Evolutionary conservation across 2,797 vertebrate species (phyloP).

Genomic region (Myotis vivesi): DNA sequence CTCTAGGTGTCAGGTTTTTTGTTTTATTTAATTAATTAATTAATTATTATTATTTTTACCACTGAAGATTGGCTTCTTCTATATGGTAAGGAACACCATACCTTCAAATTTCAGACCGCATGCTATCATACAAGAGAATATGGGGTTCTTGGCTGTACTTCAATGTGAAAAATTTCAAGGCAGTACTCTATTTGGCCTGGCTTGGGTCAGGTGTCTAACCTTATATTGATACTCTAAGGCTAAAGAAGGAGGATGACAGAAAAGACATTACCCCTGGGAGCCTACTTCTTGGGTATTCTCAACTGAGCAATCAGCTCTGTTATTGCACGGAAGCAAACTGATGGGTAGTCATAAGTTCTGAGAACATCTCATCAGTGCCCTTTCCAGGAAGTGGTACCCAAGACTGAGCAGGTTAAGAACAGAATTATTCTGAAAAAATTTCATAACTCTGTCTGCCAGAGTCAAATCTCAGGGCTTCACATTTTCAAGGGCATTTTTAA

Average conservation of each 20-base stretch:
- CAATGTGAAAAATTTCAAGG: background rate
- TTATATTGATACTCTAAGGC: background rate
- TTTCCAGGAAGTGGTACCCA: constrained; percentile 8
- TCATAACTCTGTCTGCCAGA: background rate
- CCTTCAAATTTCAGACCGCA: background rate
- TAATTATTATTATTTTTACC: background rate
- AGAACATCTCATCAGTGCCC: background rate
- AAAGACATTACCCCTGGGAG: background rate
- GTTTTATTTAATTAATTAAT: no score
- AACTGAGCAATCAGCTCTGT: background rate
- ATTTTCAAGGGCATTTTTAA: background rate
- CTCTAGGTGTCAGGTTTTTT: background rate
- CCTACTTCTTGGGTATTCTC: background rate
- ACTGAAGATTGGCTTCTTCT: background rate
- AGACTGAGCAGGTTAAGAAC: background rate
- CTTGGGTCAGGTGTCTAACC: background rate
- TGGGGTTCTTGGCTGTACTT: background rate
- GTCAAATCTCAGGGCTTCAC: background rate
- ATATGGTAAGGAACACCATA: background rate
- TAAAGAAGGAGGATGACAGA: background rate
- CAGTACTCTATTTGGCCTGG: background rate
- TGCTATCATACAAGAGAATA: background rate
- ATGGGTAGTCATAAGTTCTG: background rate
- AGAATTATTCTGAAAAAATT: constrained; percentile 16
- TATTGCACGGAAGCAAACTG: background rate